These are phyloP conservation scores for Myripristis jacobus DNA, from an alignment of 2,797 vertebrate genomes.

Conservation along the genomic window DNA sequence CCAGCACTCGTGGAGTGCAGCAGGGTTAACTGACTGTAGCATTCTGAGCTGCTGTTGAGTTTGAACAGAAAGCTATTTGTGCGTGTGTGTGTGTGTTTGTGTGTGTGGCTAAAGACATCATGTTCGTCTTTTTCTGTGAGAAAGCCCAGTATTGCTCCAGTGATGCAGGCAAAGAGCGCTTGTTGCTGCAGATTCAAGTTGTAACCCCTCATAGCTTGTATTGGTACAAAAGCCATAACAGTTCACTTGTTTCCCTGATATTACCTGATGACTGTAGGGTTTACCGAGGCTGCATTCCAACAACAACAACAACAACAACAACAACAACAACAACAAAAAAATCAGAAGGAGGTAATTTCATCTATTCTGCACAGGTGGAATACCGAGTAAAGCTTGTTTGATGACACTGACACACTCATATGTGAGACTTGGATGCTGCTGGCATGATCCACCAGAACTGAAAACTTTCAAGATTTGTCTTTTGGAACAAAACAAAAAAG, in stretches of 20 bases:
- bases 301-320: too few relatives aligned
- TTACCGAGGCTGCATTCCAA: conserved; percentile 34
- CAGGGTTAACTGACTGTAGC: neutral
- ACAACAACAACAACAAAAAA: too few relatives aligned
- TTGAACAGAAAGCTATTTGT: neutral
- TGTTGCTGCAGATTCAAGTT: neutral
- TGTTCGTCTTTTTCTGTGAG: neutral
- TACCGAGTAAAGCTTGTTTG: too few relatives aligned
- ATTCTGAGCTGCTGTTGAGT: conserved; percentile 6
- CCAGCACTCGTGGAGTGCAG: neutral
- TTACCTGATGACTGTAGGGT: conserved; percentile 6
- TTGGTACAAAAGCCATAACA: neutral
- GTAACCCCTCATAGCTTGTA: neutral
- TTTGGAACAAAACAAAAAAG: too few relatives aligned
- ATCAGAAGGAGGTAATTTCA: too few relatives aligned
- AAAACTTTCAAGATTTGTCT: too few relatives aligned
- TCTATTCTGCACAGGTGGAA: too few relatives aligned
- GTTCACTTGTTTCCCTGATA: conserved; percentile 3
- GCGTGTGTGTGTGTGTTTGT: neutral
- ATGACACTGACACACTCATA: too few relatives aligned
- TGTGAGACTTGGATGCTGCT: too few relatives aligned
- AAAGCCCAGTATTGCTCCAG: neutral
- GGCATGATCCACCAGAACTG: too few relatives aligned
- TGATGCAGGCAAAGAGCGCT: conserved; percentile 1
- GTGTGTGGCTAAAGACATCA: neutral